phyloP scores from a whole-genome alignment of 2,888 invertebrate species.

The Drosophila dives region DNA sequence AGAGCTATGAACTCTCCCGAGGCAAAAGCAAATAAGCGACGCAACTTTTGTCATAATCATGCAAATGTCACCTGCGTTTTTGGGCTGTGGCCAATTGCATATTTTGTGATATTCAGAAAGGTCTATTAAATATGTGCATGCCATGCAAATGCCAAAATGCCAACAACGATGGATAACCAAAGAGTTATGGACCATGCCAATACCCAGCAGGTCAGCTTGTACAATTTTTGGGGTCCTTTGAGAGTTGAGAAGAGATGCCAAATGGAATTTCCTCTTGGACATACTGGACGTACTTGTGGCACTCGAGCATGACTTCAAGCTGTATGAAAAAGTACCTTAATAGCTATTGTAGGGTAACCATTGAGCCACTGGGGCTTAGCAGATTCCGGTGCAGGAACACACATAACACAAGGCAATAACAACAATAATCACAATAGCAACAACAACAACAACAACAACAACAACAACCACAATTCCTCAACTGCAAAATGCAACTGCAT shows the following conservation, averaged over 20 bases:
- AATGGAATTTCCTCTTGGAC: background rate
- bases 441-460: conserved; percentile 24
- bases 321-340: conserved; percentile 3
- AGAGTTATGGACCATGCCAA: conserved; percentile 59
- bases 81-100: conserved; percentile 58
- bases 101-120: conserved; percentile 74
- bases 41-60: conserved; percentile 73
- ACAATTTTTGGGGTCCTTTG: conserved; percentile 4
- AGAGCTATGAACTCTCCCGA: conserved; percentile 54
- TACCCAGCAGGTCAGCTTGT: conserved; percentile 39
- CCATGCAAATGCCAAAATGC: conserved; percentile 59
- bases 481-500: conserved; percentile 68
- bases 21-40: conserved; percentile 25
- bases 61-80: conserved; percentile 74
- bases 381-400: conserved; percentile 64
- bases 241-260: background rate
- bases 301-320: background rate
- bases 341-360: conserved; percentile 60
- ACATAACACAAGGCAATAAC: conserved; percentile 64
- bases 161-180: conserved; percentile 25
- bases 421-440: conserved; percentile 10
- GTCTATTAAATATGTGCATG: conserved; percentile 79
- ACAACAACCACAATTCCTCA: conserved; percentile 8
- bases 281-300: background rate
- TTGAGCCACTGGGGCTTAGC: conserved; percentile 59